Evolutionary conservation across 2,113 vertebrate genomes (phyloP).

Genomic region (Elephantulus edwardii): DNA sequence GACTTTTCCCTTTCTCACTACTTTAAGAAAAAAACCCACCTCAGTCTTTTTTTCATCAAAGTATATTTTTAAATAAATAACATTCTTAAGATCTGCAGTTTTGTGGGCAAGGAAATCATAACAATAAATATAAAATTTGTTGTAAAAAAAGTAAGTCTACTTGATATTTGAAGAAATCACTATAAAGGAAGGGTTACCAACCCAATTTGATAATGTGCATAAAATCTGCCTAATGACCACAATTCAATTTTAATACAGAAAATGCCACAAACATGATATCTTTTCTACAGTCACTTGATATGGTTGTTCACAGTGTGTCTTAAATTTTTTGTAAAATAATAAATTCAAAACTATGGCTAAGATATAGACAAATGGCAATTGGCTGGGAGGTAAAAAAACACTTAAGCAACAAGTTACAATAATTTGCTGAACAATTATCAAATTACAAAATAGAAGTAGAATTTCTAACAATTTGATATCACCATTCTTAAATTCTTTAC

Average conservation of each 20-base stretch:
- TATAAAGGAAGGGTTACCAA: not conserved
- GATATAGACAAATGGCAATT: constrained; percentile 3
- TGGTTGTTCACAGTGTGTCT: not conserved
- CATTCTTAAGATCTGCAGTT: not conserved
- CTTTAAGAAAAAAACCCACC: constrained; percentile 54
- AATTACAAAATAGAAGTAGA: constrained; percentile 13
- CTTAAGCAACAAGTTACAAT: constrained; percentile 30
- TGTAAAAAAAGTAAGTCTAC: not conserved
- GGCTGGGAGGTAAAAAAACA: not conserved
- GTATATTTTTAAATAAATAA: not conserved
- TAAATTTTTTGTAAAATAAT: not conserved
- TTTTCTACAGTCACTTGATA: not conserved
- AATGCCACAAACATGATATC: not conserved
- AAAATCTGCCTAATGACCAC: not conserved
- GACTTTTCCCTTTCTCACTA: constrained; percentile 26
- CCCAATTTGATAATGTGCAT: not conserved
- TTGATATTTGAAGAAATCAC: not conserved
- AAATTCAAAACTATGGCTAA: constrained; percentile 35
- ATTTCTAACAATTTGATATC: not conserved
- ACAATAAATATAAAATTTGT: not conserved
- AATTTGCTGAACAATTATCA: not conserved
- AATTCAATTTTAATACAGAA: not conserved
- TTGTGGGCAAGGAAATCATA: not conserved
- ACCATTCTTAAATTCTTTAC: constrained; percentile 8
- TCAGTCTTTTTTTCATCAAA: not conserved